Base-by-base conservation (phyloP, 1,140 invertebrate genomes). In the Chymomyza costata region DNA sequence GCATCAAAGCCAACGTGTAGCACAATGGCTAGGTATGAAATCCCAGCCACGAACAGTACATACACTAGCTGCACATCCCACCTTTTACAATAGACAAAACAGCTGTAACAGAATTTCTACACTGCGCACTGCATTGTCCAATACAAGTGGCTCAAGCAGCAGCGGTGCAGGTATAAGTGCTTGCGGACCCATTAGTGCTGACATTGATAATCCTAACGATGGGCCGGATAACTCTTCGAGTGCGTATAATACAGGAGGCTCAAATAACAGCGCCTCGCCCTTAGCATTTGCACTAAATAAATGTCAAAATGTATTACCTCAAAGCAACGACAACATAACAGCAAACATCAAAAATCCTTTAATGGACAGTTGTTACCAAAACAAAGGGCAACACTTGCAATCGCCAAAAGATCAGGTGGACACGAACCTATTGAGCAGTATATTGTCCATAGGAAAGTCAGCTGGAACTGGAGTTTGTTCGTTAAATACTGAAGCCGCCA, bases 171-270 rank as follows among this genome's bases (percentile, higher is more conserved):
- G 31, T 10, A 46, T 46, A 10, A 58, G 51, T 43, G 43, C 30
- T n/a, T 53, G 46, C 38, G 62, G 45, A 18, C 55, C 39, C 14
- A 62, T 48, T 39, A 47, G 45, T 41, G 18, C 30, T 30, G 34
- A 60, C 13, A 57, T 8, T 10, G 40, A 8, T 17, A 53, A 57
- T 39, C 21, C 57, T 32, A 86, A 85, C 8, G 89, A 90, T 51
- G 90, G 91, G 35, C 88, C 90, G 40, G 90, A 88, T 31, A 87
- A 92, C 53, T 91, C 90, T 14, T 92, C 92, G 16, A 92, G 90
- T 85, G 92, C 92, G 40, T 93, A 93, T 70, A 94, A 93, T 63
- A 93, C 92, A 1, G 93, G 92, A 1, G 92, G 92, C 54, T 91
- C 90, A 1, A 92, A 91, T 63, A 90, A 92, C 46, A 93, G 92